These are phyloP conservation scores for Stichopus chloronotus DNA, from an alignment of 35 echinoderm and acorn worm species.

Conservation along the genomic window DNA sequence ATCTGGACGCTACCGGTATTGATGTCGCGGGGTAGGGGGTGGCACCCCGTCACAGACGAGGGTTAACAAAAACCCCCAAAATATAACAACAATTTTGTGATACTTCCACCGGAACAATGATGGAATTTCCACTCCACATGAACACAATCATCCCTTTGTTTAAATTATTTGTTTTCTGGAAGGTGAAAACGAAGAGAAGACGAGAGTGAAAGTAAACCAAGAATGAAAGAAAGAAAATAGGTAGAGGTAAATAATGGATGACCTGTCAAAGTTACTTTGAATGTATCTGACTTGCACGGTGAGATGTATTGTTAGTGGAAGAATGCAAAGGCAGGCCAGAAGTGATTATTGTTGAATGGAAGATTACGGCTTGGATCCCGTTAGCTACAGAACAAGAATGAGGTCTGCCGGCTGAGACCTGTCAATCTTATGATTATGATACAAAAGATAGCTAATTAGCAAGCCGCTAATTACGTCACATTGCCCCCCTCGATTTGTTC, in stretches of 20 bases:
- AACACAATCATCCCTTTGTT: not conserved
- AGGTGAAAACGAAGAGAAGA: not conserved
- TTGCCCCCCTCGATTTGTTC: slow-evolving; percentile 9
- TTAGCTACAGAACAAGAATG: slow-evolving; percentile 30
- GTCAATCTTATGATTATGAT: slow-evolving; percentile 36
- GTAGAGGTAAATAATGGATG: not conserved
- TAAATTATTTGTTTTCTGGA: not conserved
- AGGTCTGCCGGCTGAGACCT: not conserved
- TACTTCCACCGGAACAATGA: not conserved
- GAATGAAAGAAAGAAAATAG: not conserved
- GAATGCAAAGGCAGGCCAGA: not conserved
- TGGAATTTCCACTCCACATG: not conserved
- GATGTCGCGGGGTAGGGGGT: slow-evolving; percentile 11
- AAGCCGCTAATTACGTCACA: slow-evolving; percentile 1
- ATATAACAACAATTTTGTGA: not conserved
- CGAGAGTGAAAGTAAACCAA: not conserved
- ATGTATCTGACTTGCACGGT: not conserved
- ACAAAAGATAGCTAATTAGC: slow-evolving; percentile 38
- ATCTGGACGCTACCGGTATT: not conserved
- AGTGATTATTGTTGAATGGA: not conserved
- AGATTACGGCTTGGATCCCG: slow-evolving; percentile 12
- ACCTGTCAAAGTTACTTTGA: not conserved
- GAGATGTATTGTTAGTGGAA: not conserved
- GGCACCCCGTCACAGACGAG: not conserved
- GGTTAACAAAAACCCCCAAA: not conserved